phyloP scores from a whole-genome alignment of 2,888 invertebrate genomes.

The Hirtodrosophila trivittata region DNA sequence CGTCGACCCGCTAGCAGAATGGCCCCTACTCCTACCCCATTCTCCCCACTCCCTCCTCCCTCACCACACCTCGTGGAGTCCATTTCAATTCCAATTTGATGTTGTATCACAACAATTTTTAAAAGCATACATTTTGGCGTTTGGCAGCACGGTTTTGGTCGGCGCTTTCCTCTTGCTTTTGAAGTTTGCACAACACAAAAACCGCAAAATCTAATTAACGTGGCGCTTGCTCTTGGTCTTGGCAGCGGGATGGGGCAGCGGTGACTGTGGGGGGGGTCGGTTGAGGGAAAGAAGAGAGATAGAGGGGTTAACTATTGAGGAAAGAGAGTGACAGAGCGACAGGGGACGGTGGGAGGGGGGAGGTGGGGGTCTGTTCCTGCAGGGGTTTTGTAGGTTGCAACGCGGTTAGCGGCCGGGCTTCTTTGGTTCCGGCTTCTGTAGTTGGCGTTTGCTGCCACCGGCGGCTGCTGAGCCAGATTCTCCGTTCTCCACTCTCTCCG shows the following conservation, averaged over 20 bases:
- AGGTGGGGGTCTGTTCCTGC: conserved; percentile 1
- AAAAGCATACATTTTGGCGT: conserved; percentile 74
- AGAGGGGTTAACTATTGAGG: conserved; percentile 1
- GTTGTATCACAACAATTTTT: conserved; percentile 67
- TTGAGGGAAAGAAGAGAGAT: neutral
- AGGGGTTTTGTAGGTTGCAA: conserved; percentile 30
- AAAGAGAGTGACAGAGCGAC: neutral
- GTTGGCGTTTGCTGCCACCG: conserved; percentile 49
- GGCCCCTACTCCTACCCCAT: neutral
- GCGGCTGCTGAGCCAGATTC: neutral
- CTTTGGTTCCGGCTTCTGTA: conserved; percentile 55
- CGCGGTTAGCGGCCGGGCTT: conserved; percentile 41
- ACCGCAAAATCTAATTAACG: conserved; percentile 79
- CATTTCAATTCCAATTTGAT: conserved; percentile 72
- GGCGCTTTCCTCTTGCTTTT: conserved; percentile 64
- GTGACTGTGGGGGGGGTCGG: conserved; percentile 4
- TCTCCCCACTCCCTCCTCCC: neutral
- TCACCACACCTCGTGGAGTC: neutral
- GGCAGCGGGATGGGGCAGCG: conserved; percentile 24
- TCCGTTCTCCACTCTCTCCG: too few species aligned
- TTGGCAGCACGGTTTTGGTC: conserved; percentile 51
- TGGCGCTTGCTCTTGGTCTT: conserved; percentile 61
- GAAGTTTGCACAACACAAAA: conserved; percentile 77
- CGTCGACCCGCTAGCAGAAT: conserved; percentile 50
- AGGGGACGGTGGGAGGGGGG: neutral